Evolutionary conservation across 2,888 invertebrate species (phyloP).

Genomic region (Myopa tessellatipennis): DNA sequence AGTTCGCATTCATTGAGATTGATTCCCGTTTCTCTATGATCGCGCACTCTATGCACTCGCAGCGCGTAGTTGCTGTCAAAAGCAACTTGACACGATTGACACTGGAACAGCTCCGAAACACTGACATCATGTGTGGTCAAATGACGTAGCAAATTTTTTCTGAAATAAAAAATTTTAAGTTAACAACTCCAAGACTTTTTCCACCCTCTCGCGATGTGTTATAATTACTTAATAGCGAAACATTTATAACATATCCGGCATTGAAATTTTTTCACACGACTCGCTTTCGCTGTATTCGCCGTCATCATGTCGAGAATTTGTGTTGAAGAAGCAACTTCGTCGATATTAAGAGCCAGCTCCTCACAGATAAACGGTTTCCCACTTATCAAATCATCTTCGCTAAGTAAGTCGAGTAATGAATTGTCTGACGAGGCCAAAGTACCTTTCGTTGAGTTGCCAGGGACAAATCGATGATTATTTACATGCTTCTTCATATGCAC

Average conservation of each 20-base stretch:
- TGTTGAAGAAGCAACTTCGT: conserved; percentile 41
- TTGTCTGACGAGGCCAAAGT: neutral
- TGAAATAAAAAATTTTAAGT: conserved; percentile 32
- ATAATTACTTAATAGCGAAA: conserved; percentile 57
- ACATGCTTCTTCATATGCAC: conserved; percentile 58
- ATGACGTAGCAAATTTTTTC: conserved; percentile 50
- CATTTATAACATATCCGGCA: conserved; percentile 61
- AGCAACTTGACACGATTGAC: conserved; percentile 37
- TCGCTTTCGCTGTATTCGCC: conserved; percentile 47
- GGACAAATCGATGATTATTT: conserved; percentile 40
- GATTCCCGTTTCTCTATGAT: conserved; percentile 36
- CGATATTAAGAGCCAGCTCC: conserved; percentile 21
- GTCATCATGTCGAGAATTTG: conserved; percentile 49
- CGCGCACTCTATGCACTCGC: conserved; percentile 34
- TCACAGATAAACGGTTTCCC: conserved; percentile 33
- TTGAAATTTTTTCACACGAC: conserved; percentile 57
- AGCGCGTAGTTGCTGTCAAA: conserved; percentile 40
- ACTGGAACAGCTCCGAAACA: conserved; percentile 34
- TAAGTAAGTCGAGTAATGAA: conserved; percentile 16
- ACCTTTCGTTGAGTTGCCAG: conserved; percentile 25
- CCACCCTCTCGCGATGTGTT: neutral
- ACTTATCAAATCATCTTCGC: conserved; percentile 35
- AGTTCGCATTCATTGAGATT: conserved; percentile 44
- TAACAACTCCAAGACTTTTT: neutral
- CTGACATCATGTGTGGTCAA: conserved; percentile 46